Conservation (phyloP, 2,797 vertebrate species). For the Tragelaphus oryx region DNA sequence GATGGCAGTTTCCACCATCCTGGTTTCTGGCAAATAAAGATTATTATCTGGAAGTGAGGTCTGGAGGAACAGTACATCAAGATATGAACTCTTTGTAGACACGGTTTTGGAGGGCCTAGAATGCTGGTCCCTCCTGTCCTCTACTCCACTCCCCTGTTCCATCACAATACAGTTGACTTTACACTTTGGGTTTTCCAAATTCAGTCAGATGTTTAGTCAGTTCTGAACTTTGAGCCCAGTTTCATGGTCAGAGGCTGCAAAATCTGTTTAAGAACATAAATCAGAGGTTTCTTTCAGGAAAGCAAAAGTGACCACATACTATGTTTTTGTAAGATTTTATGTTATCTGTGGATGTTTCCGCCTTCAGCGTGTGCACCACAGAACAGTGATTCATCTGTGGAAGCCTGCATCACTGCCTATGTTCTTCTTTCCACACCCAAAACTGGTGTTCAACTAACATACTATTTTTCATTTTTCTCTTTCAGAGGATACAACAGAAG, state of each 20-base stretch:
- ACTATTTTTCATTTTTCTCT: background rate
- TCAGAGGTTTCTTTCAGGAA: background rate
- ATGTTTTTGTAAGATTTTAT: background rate
- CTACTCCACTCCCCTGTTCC: too few relatives aligned
- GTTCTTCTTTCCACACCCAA: background rate
- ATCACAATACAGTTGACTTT: background rate
- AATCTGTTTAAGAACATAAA: background rate
- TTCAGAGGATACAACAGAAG: background rate
- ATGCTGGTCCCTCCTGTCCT: fast-evolving
- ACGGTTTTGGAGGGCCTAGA: background rate
- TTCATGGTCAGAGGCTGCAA: background rate
- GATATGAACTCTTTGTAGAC: background rate
- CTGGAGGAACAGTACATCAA: background rate
- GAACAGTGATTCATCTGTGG: background rate
- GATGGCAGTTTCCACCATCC: background rate
- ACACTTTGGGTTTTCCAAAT: background rate
- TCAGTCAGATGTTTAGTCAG: background rate
- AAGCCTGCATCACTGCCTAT: background rate
- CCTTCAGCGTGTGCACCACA: background rate
- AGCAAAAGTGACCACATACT: background rate
- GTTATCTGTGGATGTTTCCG: background rate
- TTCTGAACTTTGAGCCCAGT: background rate
- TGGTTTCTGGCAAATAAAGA: conserved; percentile 18
- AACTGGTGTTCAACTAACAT: background rate
- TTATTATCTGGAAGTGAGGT: background rate